Evolutionary conservation across 2,888 invertebrate species (phyloP).

Genomic region (Xestia c-nigrum): DNA sequence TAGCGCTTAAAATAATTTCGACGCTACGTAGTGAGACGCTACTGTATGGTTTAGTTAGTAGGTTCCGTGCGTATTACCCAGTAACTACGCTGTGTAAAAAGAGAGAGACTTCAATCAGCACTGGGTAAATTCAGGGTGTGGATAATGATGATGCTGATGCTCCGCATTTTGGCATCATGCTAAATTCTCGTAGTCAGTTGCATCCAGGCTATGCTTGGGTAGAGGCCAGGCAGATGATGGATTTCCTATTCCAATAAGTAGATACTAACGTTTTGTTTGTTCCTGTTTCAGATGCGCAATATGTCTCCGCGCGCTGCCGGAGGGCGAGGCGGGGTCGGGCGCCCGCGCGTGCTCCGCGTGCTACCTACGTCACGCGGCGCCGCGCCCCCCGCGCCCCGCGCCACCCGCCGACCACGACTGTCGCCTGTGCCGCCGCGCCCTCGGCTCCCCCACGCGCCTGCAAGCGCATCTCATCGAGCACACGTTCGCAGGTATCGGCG

Average conservation of each 20-base stretch:
- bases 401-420: slow-evolving; percentile 92
- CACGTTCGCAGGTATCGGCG: slow-evolving; percentile 96
- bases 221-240: background rate
- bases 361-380: slow-evolving; percentile 90
- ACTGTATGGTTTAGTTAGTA: too few species aligned
- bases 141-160: too few species aligned
- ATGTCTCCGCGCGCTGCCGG: slow-evolving; percentile 89
- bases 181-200: background rate
- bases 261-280: background rate
- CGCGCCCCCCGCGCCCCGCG: slow-evolving; percentile 81
- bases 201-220: background rate
- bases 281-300: slow-evolving; percentile 86
- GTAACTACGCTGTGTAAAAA: background rate
- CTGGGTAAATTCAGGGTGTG: background rate
- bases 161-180: background rate
- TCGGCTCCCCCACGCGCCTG: slow-evolving; percentile 95
- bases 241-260: background rate
- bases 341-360: slow-evolving; percentile 94
- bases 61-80: too few species aligned
- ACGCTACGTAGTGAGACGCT: too few species aligned
- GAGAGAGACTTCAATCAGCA: background rate
- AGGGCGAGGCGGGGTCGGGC: slow-evolving; percentile 84
- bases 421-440: slow-evolving; percentile 94
- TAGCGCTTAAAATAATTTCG: too few species aligned
- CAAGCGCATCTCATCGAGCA: slow-evolving; percentile 97